phyloP scores from a whole-genome alignment of 2,113 vertebrate species.

The Lagopus muta region DNA sequence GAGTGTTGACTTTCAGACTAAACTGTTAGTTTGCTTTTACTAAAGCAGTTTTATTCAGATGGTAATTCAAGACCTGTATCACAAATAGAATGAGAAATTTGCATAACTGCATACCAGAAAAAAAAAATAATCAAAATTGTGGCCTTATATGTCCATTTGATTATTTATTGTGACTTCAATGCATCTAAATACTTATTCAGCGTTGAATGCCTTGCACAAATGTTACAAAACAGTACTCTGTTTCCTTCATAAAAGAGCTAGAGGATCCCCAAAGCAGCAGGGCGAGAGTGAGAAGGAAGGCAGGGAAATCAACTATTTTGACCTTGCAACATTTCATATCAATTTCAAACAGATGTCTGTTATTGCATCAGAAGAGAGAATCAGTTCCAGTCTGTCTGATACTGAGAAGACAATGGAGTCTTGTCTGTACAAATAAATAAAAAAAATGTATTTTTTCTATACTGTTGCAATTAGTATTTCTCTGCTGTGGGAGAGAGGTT shows the following conservation, averaged over 20 bases:
- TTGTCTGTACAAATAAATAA: neutral
- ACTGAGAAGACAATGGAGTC: neutral
- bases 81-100: neutral
- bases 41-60: neutral
- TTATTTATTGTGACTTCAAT: neutral
- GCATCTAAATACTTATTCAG: neutral
- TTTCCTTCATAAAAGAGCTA: neutral
- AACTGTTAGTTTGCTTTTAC: neutral
- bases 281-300: neutral
- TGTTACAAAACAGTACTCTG: neutral
- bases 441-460: neutral
- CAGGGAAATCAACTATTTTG: neutral
- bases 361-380: neutral
- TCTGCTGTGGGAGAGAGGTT: neutral
- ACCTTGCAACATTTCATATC: neutral
- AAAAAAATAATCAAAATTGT: no score
- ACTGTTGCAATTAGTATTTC: neutral
- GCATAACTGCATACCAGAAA: neutral
- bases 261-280: neutral
- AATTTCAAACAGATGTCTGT: neutral
- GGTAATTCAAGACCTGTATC: neutral
- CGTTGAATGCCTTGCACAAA: neutral
- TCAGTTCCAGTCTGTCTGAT: neutral
- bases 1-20: neutral
- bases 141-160: neutral